phyloP scores from a whole-genome alignment of 2,888 invertebrate genomes.

The Linyphia triangularis region DNA sequence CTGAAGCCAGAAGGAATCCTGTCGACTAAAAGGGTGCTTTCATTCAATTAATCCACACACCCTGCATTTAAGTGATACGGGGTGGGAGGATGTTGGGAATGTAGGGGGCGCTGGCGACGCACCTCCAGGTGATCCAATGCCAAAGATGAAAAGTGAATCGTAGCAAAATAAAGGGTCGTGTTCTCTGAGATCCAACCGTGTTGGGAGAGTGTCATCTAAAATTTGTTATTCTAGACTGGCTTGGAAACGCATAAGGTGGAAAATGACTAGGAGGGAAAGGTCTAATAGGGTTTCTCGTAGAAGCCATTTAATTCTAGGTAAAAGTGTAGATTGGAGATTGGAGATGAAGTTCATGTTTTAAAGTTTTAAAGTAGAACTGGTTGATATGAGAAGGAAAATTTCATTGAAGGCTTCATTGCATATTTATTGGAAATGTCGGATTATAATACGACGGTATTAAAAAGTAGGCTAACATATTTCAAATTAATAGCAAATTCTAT shows the following conservation, averaged over 20 bases:
- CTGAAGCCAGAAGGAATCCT: constrained; percentile 9
- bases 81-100: not conserved
- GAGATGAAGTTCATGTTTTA: not conserved
- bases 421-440: too few relatives aligned
- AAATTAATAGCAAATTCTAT: too few relatives aligned
- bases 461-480: too few relatives aligned
- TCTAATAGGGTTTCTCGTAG: not conserved
- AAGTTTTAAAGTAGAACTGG: too few relatives aligned
- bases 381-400: too few relatives aligned
- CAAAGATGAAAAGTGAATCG: too few relatives aligned
- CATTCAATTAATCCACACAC: constrained; percentile 64
- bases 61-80: constrained; percentile 46
- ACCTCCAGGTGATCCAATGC: not conserved
- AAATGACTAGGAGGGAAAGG: not conserved
- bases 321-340: not conserved
- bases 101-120: not conserved
- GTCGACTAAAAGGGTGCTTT: constrained; percentile 59
- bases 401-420: too few relatives aligned
- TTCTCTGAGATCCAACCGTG: too few relatives aligned
- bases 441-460: too few relatives aligned
- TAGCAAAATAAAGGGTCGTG: not conserved
- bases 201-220: not conserved
- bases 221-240: not conserved
- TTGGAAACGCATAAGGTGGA: not conserved
- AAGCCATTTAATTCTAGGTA: not conserved